phyloP scores from a whole-genome alignment of 1,140 invertebrate genomes.

The Trichonephila clavipes region DNA sequence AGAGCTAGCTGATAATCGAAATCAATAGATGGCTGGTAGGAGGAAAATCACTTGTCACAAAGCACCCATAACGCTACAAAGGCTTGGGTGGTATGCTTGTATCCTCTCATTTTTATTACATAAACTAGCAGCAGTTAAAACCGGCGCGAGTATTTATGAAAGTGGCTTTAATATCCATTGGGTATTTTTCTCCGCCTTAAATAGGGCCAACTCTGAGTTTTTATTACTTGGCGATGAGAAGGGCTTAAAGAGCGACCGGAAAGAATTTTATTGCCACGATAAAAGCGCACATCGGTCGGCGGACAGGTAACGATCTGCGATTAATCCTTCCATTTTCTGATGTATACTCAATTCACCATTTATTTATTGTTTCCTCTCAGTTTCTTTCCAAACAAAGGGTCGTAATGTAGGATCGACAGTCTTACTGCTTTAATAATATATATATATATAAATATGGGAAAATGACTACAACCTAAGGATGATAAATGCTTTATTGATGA shows the following conservation, averaged over 20 bases:
- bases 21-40: background rate
- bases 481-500: too few relatives aligned
- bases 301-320: slow-evolving; percentile 33
- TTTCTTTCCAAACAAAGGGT: too few relatives aligned
- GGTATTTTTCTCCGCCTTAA: background rate
- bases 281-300: background rate
- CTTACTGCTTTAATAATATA: too few relatives aligned
- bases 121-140: slow-evolving; percentile 18
- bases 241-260: background rate
- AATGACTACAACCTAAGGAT: too few relatives aligned
- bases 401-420: too few relatives aligned
- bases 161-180: background rate
- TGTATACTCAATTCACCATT: background rate
- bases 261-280: slow-evolving; percentile 22
- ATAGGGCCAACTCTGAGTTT: background rate
- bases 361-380: too few relatives aligned
- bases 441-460: too few relatives aligned
- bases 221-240: background rate
- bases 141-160: background rate
- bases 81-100: background rate
- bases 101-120: slow-evolving; percentile 23
- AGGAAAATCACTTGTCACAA: slow-evolving; percentile 22
- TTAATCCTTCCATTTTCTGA: background rate
- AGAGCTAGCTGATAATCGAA: background rate
- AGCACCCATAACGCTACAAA: background rate